These are phyloP conservation scores for Allophyes oxyacanthae DNA, from an alignment of 2,888 invertebrate species.

Conservation along the genomic window DNA sequence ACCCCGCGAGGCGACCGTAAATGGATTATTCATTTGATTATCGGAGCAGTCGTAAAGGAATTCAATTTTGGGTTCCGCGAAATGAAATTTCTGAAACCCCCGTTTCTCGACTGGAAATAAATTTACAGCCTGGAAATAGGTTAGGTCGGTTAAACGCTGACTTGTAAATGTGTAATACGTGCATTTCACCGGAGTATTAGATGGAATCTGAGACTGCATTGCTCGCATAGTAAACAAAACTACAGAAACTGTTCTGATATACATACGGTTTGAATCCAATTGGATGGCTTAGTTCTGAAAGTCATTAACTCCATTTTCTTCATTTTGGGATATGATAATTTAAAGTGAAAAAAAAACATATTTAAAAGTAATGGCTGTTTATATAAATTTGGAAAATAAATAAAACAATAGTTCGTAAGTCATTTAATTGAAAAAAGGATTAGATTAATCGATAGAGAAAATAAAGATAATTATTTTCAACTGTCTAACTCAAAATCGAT, in stretches of 20 bases:
- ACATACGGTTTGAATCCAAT: background rate
- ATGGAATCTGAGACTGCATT: conserved; percentile 13
- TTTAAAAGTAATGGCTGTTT: no score
- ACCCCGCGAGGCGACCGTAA: conserved; percentile 67
- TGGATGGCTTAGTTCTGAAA: no score
- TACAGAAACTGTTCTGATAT: background rate
- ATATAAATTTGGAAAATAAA: no score
- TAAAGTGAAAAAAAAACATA: no score
- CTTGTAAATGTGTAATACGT: conserved; percentile 40
- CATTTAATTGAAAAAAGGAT: no score
- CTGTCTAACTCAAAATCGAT: no score
- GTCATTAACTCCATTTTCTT: no score
- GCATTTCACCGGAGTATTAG: conserved; percentile 16
- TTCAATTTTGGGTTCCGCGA: conserved; percentile 80
- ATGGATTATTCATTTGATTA: conserved; percentile 86
- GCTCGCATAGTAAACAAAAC: conserved; percentile 7
- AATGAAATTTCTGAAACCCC: conserved; percentile 80
- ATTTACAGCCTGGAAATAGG: conserved; percentile 70
- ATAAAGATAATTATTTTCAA: no score
- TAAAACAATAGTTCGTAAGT: no score
- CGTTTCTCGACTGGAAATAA: conserved; percentile 76
- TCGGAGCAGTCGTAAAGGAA: conserved; percentile 81
- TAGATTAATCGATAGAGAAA: no score
- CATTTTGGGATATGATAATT: no score
- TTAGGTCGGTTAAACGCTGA: conserved; percentile 54